These are phyloP conservation scores for Galleria mellonella DNA, from an alignment of 1,140 invertebrate species.

Conservation along the genomic window DNA sequence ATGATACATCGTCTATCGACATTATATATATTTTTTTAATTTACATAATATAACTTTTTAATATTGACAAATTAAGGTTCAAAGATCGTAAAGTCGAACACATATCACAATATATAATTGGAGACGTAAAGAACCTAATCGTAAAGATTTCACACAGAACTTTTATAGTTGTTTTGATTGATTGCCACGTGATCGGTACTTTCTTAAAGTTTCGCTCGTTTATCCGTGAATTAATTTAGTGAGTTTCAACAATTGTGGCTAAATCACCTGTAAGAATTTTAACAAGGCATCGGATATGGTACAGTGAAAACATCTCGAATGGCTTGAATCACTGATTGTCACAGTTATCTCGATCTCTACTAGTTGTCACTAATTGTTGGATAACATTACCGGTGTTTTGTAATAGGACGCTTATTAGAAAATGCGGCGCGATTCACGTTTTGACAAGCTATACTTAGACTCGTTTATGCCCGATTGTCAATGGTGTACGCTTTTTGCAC, in stretches of 20 bases:
- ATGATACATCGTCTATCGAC: too few species aligned
- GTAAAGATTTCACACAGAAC: conserved; percentile 8
- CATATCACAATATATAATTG: too few species aligned
- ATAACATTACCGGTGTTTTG: conserved; percentile 19
- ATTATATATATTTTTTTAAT: too few species aligned
- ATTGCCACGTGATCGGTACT: conserved; percentile 9
- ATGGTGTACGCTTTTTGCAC: conserved; percentile 13
- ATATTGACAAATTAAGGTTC: conserved; percentile 16
- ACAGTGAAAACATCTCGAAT: conserved; percentile 14
- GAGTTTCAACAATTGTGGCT: conserved; percentile 6
- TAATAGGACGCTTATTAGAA: conserved; percentile 19
- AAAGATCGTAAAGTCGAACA: neutral
- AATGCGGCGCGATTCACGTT: conserved; percentile 16
- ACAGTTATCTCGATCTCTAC: conserved; percentile 19
- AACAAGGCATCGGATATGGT: conserved; percentile 23
- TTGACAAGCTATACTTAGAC: conserved; percentile 24
- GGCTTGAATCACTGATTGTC: conserved; percentile 18
- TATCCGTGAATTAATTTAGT: conserved; percentile 3
- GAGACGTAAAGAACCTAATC: too few species aligned
- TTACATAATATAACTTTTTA: conserved; percentile 14
- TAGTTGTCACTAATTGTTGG: conserved; percentile 30
- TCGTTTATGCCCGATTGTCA: conserved; percentile 14
- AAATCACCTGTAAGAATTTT: conserved; percentile 23
- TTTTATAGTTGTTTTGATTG: conserved; percentile 22
- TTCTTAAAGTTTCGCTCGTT: conserved; percentile 20